Evolutionary conservation across 1,140 invertebrate genomes (phyloP).

Genomic region (Drosophila kikkawai): DNA sequence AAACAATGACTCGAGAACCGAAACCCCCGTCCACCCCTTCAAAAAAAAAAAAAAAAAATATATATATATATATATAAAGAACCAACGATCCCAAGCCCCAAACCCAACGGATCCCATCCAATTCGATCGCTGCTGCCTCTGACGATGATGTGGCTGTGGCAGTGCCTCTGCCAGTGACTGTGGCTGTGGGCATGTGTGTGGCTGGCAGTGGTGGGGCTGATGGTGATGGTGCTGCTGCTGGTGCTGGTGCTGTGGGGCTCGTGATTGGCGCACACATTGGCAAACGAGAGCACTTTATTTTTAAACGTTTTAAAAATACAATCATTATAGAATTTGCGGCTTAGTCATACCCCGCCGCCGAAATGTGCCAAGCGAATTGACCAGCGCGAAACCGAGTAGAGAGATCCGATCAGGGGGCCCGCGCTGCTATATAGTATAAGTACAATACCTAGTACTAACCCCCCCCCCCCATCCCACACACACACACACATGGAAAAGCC

Average conservation of each 20-base stretch:
- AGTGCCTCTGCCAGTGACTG: background rate
- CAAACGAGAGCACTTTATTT: slow-evolving; percentile 83
- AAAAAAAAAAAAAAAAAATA: background rate
- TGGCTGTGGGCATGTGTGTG: slow-evolving; percentile 8
- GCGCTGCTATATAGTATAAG: background rate
- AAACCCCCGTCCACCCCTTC: background rate
- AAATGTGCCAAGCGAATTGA: slow-evolving; percentile 67
- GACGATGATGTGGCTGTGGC: slow-evolving; percentile 11
- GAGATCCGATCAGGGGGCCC: slow-evolving; percentile 8
- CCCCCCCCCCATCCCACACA: too few species aligned
- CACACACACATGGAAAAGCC: too few species aligned
- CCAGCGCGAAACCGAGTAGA: slow-evolving; percentile 44
- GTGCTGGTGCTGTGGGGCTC: slow-evolving; percentile 43
- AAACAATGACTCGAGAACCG: slow-evolving; percentile 42
- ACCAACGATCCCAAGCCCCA: slow-evolving; percentile 6
- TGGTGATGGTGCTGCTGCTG: background rate
- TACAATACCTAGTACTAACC: background rate
- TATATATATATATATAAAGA: too few species aligned
- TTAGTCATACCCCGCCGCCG: slow-evolving; percentile 67
- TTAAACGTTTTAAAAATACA: slow-evolving; percentile 82
- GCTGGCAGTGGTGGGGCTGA: slow-evolving; percentile 18
- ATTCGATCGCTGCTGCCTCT: slow-evolving; percentile 16
- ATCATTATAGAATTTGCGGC: slow-evolving; percentile 78
- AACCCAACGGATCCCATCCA: slow-evolving; percentile 8
- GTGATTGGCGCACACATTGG: slow-evolving; percentile 81